These are phyloP conservation scores for Medauroidea extradentata DNA, from an alignment of 1,140 invertebrate genomes.

Conservation along the genomic window DNA sequence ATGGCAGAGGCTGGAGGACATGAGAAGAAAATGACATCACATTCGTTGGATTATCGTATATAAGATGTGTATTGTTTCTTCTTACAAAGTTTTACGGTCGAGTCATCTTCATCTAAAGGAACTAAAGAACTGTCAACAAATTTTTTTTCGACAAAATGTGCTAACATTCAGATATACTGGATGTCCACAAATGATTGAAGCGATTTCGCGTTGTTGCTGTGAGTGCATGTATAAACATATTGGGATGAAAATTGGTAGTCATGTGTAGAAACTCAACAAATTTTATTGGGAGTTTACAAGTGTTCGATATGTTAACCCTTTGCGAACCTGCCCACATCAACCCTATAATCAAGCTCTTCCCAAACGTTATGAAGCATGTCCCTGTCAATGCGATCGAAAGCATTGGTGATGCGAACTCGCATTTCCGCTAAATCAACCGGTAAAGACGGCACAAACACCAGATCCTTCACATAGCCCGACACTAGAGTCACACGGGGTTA, in stretches of 20 bases:
- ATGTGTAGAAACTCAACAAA: conserved; percentile 6
- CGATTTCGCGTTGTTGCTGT: neutral
- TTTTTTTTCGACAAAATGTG: no score
- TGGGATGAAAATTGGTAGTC: neutral
- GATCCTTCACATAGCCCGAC: conserved; percentile 13
- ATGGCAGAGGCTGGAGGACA: no score
- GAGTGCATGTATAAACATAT: neutral
- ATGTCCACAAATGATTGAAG: neutral
- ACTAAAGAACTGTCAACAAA: no score
- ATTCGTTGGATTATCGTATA: no score
- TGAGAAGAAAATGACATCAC: no score
- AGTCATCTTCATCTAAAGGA: no score
- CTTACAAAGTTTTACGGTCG: no score
- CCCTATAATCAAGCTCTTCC: conserved; percentile 12
- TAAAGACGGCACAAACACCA: conserved; percentile 4
- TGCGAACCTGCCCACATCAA: neutral
- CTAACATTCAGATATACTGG: no score
- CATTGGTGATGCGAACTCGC: conserved; percentile 13
- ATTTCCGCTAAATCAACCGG: conserved; percentile 2
- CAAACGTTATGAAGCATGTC: conserved; percentile 3
- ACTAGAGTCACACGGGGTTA: conserved; percentile 10
- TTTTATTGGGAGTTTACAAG: conserved; percentile 9
- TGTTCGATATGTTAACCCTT: conserved; percentile 11
- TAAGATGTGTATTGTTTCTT: no score
- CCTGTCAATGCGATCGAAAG: conserved; percentile 10